Evolutionary conservation across 1,140 invertebrate genomes (phyloP).

Genomic region (Dendrolimus punctatus): DNA sequence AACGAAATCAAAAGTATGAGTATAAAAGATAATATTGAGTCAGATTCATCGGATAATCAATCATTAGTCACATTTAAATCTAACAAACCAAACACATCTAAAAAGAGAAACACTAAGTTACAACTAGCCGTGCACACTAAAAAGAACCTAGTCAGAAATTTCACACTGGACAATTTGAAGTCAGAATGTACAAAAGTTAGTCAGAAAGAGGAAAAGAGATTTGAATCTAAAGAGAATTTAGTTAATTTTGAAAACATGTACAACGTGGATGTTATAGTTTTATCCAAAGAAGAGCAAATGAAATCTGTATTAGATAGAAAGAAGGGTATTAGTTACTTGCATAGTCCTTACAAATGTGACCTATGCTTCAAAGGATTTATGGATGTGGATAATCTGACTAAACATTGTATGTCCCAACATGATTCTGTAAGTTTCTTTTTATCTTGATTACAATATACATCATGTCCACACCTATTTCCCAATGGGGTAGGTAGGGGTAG

Average conservation of each 20-base stretch:
- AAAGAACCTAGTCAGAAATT: no score
- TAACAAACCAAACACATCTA: no score
- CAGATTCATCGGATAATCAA: no score
- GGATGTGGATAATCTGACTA: conserved; percentile 4
- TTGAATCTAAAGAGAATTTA: conserved; percentile 12
- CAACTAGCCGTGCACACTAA: no score
- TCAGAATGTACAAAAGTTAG: not conserved
- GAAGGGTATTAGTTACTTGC: conserved; percentile 3
- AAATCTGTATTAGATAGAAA: conserved; percentile 7
- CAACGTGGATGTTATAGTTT: conserved; percentile 2
- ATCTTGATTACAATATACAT: not conserved
- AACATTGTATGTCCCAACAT: conserved; percentile 4
- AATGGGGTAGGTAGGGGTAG: no score
- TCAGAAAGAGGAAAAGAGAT: conserved; percentile 4
- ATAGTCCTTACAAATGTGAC: conserved; percentile 8
- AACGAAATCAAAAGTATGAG: no score
- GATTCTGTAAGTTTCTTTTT: conserved; percentile 7
- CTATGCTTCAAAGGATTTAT: conserved; percentile 9
- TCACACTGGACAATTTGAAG: no score
- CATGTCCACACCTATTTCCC: no score
- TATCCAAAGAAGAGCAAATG: conserved; percentile 5
- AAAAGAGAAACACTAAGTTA: no score
- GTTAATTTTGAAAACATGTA: conserved; percentile 1
- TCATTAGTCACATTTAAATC: no score
- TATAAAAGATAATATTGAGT: no score